Evolutionary conservation across 1,140 invertebrate species (phyloP), one percentile per base, ranked within the genome.

Genomic region (Elymnias hypermnestra): DNA sequence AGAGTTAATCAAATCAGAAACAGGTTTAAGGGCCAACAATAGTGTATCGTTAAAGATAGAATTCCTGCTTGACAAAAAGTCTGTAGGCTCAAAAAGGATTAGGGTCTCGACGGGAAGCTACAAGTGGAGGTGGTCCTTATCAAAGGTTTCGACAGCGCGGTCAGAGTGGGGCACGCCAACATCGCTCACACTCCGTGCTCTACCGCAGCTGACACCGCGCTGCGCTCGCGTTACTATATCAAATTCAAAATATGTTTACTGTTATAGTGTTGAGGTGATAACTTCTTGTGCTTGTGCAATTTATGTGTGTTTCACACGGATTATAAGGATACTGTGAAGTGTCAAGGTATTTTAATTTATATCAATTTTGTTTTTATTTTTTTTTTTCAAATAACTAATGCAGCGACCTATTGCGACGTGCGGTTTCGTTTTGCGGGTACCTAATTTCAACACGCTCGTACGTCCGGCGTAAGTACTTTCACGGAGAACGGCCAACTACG

Each of bases 221-320:
- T 45, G 76, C 76, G 73, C 72, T 37, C 60, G 75, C 75, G 72
- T 69, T 69, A 28, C 46, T n/a, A n/a, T n/a, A n/a, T n/a, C 61
- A 61, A 75, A 60, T 68, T 72, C 56, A 57, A 57, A 76, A 66
- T 60, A 81, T 81, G 76, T 68, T 60, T 71, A 54, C 69, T 54
- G 59, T 66, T 63, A 63, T 53, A 77, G 76, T 81, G 68, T 48
- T 63, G 39, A 76, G 68, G 73, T 78, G 74, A 81, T 54, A 70
- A 57, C 42, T 60, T 43, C 53, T 21, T 52, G 62, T 52, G 40
- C 50, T 19, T 42, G 60, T 65, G 65, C 17, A 38, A 44, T 48
- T 49, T 47, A 31, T 36, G 52, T 54, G 63, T 74, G 60, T 50
- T 49, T 56, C 53, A n/a, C n/a, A 58, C 53, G 40, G 19, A 49